Base-by-base conservation (phyloP, 2,113 vertebrate genomes). In the Trinectes maculatus region DNA sequence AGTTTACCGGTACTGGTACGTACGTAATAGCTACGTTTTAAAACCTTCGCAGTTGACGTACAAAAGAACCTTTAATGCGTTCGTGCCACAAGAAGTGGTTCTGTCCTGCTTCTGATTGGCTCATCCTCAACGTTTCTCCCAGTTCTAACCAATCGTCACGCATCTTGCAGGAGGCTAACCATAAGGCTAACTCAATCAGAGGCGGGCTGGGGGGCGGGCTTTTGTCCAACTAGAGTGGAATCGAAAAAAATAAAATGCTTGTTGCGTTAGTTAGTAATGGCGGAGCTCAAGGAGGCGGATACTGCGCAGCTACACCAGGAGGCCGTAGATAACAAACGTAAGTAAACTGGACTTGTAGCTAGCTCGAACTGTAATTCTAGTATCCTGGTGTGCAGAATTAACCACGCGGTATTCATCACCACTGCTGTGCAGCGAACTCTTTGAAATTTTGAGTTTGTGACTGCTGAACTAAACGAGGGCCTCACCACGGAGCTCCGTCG, bases 401-500 rank as follows among this genome's bases (percentile, higher is more conserved):
- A 52, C 19, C 0, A 1, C 1, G 1, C 3, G 9, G 12, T 3
- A 2, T 9, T 0, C 19, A 0, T 6, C 2, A 2, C 36, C 3
- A 2, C 19, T 16, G 29, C 18, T 15, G 46, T 16, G 33, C 33
- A 1, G 6, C 15, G 37, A 76, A 40, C 73, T 49, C 16, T 16
- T 25, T 6, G 36, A 42, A 13, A 63, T 26, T 39, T 16, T 10
- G 58, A 84, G 76, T 92, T 92, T 77, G 51, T 71, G 86, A 89
- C 59, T 77, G 85, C 78, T 58, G 16, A 84, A 85, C 60, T 83
- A 73, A 76, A 79, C 54, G 57, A 87, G 77, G 91, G 91, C 91
- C 89, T 92, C 91, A 92, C 69, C 82, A 60, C 85, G 91, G 92
- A 94, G 93, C 93, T 94, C 89, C 92, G 77, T 83, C 89, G 87